These are phyloP conservation scores for Merodon equestris DNA, from an alignment of 2,888 invertebrate genomes.

Conservation along the genomic window DNA sequence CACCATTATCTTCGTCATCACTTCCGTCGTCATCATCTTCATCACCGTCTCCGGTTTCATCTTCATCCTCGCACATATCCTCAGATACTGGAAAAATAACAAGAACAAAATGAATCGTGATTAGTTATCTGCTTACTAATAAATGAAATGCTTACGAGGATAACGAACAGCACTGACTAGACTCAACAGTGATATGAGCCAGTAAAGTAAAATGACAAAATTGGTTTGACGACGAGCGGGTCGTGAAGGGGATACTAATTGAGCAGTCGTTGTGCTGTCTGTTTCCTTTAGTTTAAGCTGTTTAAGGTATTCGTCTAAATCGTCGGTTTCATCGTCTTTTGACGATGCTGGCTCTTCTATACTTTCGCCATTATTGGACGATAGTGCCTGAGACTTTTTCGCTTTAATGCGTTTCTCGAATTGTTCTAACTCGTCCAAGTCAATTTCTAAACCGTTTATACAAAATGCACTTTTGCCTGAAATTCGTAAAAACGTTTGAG, in stretches of 20 bases:
- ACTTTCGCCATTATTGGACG: neutral
- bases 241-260: conserved; percentile 28
- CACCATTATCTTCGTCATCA: conserved; percentile 82
- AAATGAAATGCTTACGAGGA: conserved; percentile 74
- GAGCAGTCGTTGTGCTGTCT: conserved; percentile 51
- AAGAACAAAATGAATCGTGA: conserved; percentile 71
- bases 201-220: conserved; percentile 77
- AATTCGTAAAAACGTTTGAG: conserved; percentile 72
- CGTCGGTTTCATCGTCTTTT: conserved; percentile 71
- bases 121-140: conserved; percentile 70
- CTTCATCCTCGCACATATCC: conserved; percentile 70
- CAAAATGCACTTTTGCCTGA: conserved; percentile 77
- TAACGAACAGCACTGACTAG: conserved; percentile 76
- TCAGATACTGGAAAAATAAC: conserved; percentile 71
- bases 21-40: conserved; percentile 81
- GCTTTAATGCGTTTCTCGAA: conserved; percentile 76
- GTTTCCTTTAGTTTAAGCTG: conserved; percentile 74
- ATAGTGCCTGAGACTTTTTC: conserved; percentile 70
- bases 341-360: neutral
- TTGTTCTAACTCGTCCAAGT: conserved; percentile 78
- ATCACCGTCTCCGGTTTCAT: conserved; percentile 71
- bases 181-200: conserved; percentile 77
- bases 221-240: conserved; percentile 57
- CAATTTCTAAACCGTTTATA: conserved; percentile 79
- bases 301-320: conserved; percentile 78